Evolutionary conservation across 2,888 invertebrate genomes (phyloP), one percentile per base, ranked within the genome.

Genomic region (Taenaris catops): DNA sequence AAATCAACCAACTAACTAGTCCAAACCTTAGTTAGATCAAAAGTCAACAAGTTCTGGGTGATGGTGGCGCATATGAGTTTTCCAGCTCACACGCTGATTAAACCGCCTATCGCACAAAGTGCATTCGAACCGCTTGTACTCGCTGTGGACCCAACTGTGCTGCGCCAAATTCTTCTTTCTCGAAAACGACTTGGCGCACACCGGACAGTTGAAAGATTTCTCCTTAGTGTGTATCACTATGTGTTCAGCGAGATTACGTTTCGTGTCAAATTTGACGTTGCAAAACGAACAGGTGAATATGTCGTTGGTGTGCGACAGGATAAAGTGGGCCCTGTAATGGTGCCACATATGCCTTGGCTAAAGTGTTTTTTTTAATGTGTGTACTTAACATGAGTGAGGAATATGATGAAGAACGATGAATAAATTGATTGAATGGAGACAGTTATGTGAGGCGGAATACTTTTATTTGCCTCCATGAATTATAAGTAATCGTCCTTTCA

Each of bases 161-260:
- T 71, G 68, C 1, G 49, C 52, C 10, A 83, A 42, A 1, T 66
- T 70, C n/a, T 68, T 68, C 43, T 74, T 75, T 8, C 75, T 56
- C 1, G 65, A 58, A 44, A 81, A 83, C 0, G 58, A 51, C 34
- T 87, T 88, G 0, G 68, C 50, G 35, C 89, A 89, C 1, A 79
- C 63, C n/a, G 63, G 58, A 41, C 89, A 89, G 6, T 66, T 55
- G 35, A 76, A 88, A 0, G 71, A 61, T 39, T 81, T 86, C 28
- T 76, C 76, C 4, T 75, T 79, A 0, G 84, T 81, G 46, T 89
- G 88, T 0, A 70, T 68, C 1, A 83, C 64, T 58, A 72, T 61
- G 41, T 89, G 89, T 6, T 74, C 72, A 4, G 75, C 66, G n/a
- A 89, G 51, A 32, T 61, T 63, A 7, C 78, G 65, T 34, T 81